Evolutionary conservation across 2,113 vertebrate species (phyloP), one percentile per base, ranked within the genome.

Genomic region (Eretmochelys imbricata): DNA sequence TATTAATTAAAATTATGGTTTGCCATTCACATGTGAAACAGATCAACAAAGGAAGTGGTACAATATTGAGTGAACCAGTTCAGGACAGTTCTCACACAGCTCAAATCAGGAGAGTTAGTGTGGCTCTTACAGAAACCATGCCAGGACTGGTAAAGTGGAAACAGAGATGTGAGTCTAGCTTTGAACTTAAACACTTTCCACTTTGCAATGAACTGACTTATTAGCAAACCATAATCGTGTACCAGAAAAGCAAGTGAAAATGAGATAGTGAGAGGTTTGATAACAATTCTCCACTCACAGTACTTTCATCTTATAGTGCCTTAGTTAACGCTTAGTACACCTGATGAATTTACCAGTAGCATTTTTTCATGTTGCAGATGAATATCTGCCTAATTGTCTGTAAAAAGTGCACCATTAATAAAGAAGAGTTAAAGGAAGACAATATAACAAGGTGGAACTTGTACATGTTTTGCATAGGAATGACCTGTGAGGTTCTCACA

Each of bases 161-260:
- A 96, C 27, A 83, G 50, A 94, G 83, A 94, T 22, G 10, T 25
- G 90, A 95, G 83, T 50, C 89, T 90, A 79, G 85, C 88, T 96
- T 94, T 96, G 94, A 96, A 97, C 87, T 85, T 89, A 85, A 85
- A 91, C 62, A 85, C 91, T 94, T 97, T 88, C 95, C 78, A 91
- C 92, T 35, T 65, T 55, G 89, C 80, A 97, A 96, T 97, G 92
- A 90, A 97, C 94, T 69, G 65, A 87, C 86, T 94, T 95, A 89
- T 93, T 90, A 90, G 87, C 85, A 89, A 97, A 62, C 89, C 95
- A 82, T 84, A 94, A 54, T 55, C 20, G 50, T 78, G 78, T 25
- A 91, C 57, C 76, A 90, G 85, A 92, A 93, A 91, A 97, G 76
- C 50, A 97, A 97, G 95, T 95, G 97, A 95, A 95, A 98, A 98